Conservation (phyloP, 2,113 vertebrate genomes). For the Oreochromis spilurus region DNA sequence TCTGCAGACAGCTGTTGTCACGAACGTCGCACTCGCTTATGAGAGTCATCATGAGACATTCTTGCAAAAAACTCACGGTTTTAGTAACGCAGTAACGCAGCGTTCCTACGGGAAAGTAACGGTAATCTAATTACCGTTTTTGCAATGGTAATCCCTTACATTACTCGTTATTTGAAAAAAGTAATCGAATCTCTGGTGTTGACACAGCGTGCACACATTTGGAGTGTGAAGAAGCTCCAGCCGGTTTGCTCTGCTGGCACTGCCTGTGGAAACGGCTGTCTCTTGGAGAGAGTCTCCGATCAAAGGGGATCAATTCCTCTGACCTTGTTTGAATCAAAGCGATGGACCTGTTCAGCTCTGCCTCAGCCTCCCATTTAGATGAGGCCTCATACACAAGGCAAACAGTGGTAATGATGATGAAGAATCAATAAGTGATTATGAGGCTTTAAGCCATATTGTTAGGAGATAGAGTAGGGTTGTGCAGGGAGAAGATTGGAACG, state of each 20-base stretch:
- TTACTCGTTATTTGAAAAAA: too few species aligned
- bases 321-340: slow-evolving; percentile 60
- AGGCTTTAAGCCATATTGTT: slow-evolving; percentile 14
- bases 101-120: too few species aligned
- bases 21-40: too few species aligned
- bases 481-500: neutral
- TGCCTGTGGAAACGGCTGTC: slow-evolving; percentile 13
- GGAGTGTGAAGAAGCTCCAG: neutral
- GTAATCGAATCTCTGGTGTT: neutral
- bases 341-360: neutral
- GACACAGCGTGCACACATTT: neutral
- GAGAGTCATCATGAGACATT: too few species aligned
- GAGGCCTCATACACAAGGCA: neutral
- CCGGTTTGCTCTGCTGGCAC: neutral
- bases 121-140: too few species aligned
- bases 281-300: slow-evolving; percentile 33
- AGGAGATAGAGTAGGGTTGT: neutral
- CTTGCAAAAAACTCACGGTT: too few species aligned
- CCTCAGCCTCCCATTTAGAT: neutral
- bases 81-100: too few species aligned
- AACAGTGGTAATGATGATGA: slow-evolving; percentile 39
- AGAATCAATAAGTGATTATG: slow-evolving; percentile 49
- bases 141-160: too few species aligned
- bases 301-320: slow-evolving; percentile 49
- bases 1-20: too few species aligned